Evolutionary conservation across 2,888 invertebrate genomes (phyloP).

Genomic region (Ellobium chinense): DNA sequence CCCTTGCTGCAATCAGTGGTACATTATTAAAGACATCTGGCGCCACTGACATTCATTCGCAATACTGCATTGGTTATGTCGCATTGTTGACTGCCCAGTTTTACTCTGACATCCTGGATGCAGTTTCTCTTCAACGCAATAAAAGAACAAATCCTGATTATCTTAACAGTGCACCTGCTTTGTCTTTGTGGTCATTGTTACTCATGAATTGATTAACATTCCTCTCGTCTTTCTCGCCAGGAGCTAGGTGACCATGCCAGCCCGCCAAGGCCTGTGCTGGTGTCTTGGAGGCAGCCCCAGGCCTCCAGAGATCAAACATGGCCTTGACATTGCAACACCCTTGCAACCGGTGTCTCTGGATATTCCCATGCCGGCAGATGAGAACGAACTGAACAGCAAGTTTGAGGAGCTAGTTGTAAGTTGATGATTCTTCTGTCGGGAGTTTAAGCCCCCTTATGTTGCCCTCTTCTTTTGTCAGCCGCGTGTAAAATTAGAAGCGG

Average conservation of each 20-base stretch:
- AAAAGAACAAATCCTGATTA: too few relatives aligned
- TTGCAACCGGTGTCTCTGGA: conserved; percentile 82
- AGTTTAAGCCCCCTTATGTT: not conserved
- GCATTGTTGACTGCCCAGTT: too few relatives aligned
- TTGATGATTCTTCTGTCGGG: conserved; percentile 54
- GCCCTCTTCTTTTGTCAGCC: not conserved
- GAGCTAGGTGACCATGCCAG: conserved; percentile 21
- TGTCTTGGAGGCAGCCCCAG: conserved; percentile 84
- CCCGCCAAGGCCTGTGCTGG: conserved; percentile 71
- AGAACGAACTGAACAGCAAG: conserved; percentile 94
- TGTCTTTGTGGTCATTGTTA: too few relatives aligned
- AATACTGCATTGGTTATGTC: too few relatives aligned
- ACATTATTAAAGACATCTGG: too few relatives aligned
- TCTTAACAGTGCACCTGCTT: too few relatives aligned
- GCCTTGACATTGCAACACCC: conserved; percentile 86
- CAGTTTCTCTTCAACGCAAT: too few relatives aligned
- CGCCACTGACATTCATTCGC: too few relatives aligned
- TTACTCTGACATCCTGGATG: too few relatives aligned
- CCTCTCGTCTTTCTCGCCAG: not conserved
- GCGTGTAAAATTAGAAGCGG: not conserved
- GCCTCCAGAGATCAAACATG: conserved; percentile 96
- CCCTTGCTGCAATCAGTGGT: too few relatives aligned
- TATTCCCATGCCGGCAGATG: conserved; percentile 91
- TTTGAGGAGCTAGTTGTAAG: conserved; percentile 95
- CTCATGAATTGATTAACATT: too few relatives aligned